A percentile compares a stretch with the other conserved stretches of the same genome.
Evolutionary conservation across 2,113 vertebrate genomes (phyloP).

Genomic region (Progne subis): DNA sequence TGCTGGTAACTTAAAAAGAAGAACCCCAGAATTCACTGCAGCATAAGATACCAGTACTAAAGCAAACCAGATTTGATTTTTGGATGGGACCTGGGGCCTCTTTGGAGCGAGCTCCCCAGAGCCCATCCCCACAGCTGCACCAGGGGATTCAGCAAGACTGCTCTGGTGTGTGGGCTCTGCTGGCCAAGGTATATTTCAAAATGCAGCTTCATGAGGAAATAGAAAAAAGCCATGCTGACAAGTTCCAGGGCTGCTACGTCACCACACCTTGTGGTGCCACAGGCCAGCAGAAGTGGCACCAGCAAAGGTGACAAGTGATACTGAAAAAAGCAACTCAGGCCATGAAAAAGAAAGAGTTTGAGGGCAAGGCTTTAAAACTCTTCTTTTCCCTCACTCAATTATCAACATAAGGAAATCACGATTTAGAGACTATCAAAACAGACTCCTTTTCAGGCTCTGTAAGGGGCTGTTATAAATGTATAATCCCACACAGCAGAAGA

Average conservation of each 20-base stretch:
- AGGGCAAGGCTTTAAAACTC: background rate
- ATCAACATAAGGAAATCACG: background rate
- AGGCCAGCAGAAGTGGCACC: background rate
- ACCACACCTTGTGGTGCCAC: background rate
- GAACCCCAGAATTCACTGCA: background rate
- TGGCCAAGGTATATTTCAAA: background rate
- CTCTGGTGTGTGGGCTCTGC: background rate
- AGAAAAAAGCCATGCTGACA: background rate
- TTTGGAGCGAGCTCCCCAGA: background rate
- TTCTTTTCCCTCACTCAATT: rapidly evolving
- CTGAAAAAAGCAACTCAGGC: background rate
- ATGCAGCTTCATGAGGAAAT: background rate
- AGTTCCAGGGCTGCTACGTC: background rate
- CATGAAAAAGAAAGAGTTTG: background rate
- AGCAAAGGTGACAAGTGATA: background rate
- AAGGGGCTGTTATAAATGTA: constrained; percentile 8
- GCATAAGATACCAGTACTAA: background rate
- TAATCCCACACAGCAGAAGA: constrained; percentile 19
- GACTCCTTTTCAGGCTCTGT: background rate
- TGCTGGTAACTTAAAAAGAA: constrained; percentile 5
- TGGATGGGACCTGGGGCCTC: background rate
- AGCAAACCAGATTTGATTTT: background rate
- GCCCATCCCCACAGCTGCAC: background rate
- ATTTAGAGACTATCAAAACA: background rate
- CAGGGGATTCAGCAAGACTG: background rate